phyloP scores from a whole-genome alignment of 2,113 vertebrate species.

The Urocolius indicus region DNA sequence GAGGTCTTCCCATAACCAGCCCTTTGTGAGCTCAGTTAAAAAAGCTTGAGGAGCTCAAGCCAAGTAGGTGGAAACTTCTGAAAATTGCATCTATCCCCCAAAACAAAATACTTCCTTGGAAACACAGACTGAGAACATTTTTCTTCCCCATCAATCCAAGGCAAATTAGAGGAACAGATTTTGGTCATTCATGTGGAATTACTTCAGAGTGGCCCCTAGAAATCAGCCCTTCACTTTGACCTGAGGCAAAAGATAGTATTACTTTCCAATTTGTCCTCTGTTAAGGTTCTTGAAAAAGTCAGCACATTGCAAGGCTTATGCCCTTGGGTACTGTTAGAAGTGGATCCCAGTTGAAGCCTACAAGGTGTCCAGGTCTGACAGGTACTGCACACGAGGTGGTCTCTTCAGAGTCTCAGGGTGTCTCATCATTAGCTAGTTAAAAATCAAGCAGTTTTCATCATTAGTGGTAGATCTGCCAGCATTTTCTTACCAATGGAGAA shows the following conservation, averaged over 20 bases:
- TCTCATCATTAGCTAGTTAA: background rate
- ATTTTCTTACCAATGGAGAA: background rate
- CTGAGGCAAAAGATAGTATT: background rate
- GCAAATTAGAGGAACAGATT: background rate
- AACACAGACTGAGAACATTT: background rate
- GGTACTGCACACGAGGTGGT: rapidly evolving
- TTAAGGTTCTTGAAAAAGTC: background rate
- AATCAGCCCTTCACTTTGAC: background rate
- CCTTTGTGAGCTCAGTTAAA: background rate
- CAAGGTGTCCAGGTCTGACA: background rate
- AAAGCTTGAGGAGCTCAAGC: background rate
- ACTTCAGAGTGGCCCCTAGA: background rate
- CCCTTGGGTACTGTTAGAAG: background rate
- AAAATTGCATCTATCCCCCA: background rate
- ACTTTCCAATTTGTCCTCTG: background rate
- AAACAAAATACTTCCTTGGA: background rate
- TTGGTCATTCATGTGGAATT: background rate
- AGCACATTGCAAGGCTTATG: background rate
- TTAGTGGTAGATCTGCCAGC: background rate
- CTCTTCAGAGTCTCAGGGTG: background rate
- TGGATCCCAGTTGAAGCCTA: background rate
- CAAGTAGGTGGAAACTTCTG: background rate
- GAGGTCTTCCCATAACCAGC: background rate
- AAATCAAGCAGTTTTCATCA: background rate
- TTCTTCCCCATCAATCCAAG: background rate